Evolutionary conservation across 2,888 invertebrate genomes (phyloP).

Genomic region (Diloba caeruleocephala): DNA sequence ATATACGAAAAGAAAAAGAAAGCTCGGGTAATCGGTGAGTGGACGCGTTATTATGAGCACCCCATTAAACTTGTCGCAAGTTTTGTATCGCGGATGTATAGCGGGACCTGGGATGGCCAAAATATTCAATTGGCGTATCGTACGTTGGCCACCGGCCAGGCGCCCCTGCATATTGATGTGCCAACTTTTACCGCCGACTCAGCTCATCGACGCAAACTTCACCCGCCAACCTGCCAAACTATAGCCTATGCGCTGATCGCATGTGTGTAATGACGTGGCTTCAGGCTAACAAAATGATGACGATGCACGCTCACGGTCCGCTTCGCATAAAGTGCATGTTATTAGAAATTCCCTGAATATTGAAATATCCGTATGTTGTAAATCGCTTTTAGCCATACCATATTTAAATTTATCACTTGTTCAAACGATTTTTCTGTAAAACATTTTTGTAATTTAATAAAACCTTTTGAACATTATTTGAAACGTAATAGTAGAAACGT

Average conservation of each 20-base stretch:
- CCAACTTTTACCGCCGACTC: slow-evolving; percentile 80
- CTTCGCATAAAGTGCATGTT: slow-evolving; percentile 35
- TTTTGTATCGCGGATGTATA: slow-evolving; percentile 77
- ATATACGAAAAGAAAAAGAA: slow-evolving; percentile 19
- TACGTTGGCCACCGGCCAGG: slow-evolving; percentile 79
- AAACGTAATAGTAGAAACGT: too few relatives aligned
- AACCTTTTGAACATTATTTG: slow-evolving; percentile 25
- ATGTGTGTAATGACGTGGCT: slow-evolving; percentile 72
- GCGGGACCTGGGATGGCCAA: slow-evolving; percentile 70
- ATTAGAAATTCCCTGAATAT: slow-evolving; percentile 50
- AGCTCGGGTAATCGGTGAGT: slow-evolving; percentile 46
- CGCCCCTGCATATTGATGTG: slow-evolving; percentile 83
- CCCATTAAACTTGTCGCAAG: slow-evolving; percentile 76
- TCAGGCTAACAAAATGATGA: slow-evolving; percentile 49
- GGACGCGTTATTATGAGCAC: slow-evolving; percentile 67
- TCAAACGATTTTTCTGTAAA: slow-evolving; percentile 33
- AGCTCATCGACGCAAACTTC: slow-evolving; percentile 76
- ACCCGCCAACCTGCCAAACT: slow-evolving; percentile 76
- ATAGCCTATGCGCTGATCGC: slow-evolving; percentile 68
- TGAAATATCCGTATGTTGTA: slow-evolving; percentile 43
- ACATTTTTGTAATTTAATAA: slow-evolving; percentile 27
- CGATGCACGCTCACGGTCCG: slow-evolving; percentile 32
- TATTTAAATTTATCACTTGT: slow-evolving; percentile 42
- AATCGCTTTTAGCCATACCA: slow-evolving; percentile 38
- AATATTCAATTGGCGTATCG: slow-evolving; percentile 87